Percentiles rank a stretch among this genome's conserved stretches.
These are phyloP conservation scores for Drymodes brunneopygia DNA, from an alignment of 2,113 vertebrate genomes.

Conservation along the genomic window DNA sequence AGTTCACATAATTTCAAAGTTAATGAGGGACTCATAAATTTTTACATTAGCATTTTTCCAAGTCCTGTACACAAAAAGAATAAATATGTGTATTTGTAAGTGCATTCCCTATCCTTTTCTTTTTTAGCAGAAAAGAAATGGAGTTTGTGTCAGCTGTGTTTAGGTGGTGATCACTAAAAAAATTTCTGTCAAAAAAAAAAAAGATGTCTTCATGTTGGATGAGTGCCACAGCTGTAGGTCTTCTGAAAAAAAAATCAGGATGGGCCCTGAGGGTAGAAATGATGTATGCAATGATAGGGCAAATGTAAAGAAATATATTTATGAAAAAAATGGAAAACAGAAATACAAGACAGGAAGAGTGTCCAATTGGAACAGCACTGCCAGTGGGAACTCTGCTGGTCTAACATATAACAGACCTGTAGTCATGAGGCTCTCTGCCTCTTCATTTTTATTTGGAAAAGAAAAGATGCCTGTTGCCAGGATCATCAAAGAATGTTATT, in stretches of 20 bases:
- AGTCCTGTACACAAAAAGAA: not conserved
- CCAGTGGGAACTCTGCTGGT: not conserved
- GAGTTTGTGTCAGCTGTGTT: not conserved
- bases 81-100: not conserved
- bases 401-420: not conserved
- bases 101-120: not conserved
- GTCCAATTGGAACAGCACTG: not conserved
- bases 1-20: not conserved
- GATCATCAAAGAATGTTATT: constrained; percentile 49
- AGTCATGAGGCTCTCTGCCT: not conserved
- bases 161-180: not conserved
- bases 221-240: not conserved
- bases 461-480: constrained; percentile 15
- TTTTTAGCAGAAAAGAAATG: not conserved
- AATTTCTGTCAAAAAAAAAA: not conserved
- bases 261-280: not conserved
- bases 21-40: not conserved
- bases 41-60: not conserved
- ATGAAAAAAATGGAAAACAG: not conserved
- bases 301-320: not conserved
- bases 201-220: not conserved
- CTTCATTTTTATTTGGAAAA: constrained; percentile 34
- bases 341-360: not conserved
- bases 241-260: not conserved
- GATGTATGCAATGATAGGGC: not conserved